phyloP scores from a whole-genome alignment of 1,140 invertebrate species.

The Tetramorium simillimum region DNA sequence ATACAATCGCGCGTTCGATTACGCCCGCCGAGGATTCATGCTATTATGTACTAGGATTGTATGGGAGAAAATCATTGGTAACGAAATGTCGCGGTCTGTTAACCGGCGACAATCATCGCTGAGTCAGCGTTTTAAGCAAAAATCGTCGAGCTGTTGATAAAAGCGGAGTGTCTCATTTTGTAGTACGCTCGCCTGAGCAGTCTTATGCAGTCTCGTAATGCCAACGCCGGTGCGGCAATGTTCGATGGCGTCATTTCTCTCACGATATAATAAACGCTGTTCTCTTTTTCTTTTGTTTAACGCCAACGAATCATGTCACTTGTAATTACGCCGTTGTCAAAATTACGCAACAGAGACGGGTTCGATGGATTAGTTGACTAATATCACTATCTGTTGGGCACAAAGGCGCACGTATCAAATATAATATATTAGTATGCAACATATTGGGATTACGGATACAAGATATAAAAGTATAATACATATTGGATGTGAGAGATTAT shows the following conservation, averaged over 20 bases:
- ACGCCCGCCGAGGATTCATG: constrained; percentile 42
- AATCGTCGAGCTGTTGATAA: constrained; percentile 53
- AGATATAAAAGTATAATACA: too few relatives aligned
- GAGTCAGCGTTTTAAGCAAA: constrained; percentile 66
- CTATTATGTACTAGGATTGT: not conserved
- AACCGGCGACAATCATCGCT: constrained; percentile 68
- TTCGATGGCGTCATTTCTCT: not conserved
- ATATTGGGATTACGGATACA: not conserved
- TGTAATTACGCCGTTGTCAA: not conserved
- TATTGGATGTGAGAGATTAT: not conserved
- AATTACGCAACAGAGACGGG: not conserved
- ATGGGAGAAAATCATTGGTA: constrained; percentile 62
- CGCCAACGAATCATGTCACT: not conserved
- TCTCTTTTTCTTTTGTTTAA: constrained; percentile 23
- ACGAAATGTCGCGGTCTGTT: constrained; percentile 72
- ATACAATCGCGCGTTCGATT: constrained; percentile 15
- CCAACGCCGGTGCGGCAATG: constrained; percentile 25
- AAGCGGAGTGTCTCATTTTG: constrained; percentile 35
- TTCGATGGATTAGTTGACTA: constrained; percentile 7
- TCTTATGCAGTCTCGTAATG: constrained; percentile 28
- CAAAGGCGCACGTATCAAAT: not conserved
- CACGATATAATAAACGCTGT: not conserved
- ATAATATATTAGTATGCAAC: not conserved
- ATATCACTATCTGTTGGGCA: not conserved
- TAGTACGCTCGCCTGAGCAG: constrained; percentile 5